Evolutionary conservation across 2,113 vertebrate genomes (phyloP), one percentile per base, ranked within the genome.

Genomic region (Passer montanus): DNA sequence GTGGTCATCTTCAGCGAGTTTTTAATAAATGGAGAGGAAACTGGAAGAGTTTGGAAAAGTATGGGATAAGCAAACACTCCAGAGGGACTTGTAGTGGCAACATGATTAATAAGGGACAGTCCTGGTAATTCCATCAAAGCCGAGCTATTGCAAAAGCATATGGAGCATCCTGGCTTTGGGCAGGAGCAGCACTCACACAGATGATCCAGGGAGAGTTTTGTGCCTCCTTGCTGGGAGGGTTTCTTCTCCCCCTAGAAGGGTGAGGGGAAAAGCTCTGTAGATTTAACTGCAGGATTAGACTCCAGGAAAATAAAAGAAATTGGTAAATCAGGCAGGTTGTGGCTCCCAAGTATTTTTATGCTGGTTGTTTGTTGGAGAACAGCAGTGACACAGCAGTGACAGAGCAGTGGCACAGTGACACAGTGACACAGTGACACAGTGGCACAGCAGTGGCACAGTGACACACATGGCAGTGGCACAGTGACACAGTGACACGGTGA

Each of bases 21-120:
- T 96, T 96, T 67, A 70, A 80, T 90, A 78, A 89, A 93, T 84
- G 52, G 52, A 56, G 64, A 56, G 60, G 67, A 86, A 96, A 31
- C 46, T 33, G 66, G 50, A 87, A 47, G 43, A 31, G 35, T 82
- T 95, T 90, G 79, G 82, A 50, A 56, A 92, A 68, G 68, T 17
- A 10, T 19, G 33, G 92, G 75, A 86, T 68, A 74, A 92, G 95
- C 64, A 90, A 94, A 87, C 67, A 18, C 83, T 79, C 95, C 73
- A 22, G 85, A 66, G 95, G 92, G 93, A 75, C 52, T 33, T 52
- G 79, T 60, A 84, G 95, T 92, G 94, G 94, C 88, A 94, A 95
- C 76, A 78, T 97, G 94, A 97, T 96, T 93, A 93, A 96, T 96
- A 95, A 75, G 73, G 88, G 90, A 92, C 91, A 63, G 73, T 89